phyloP scores from a whole-genome alignment of 2,113 vertebrate species.

The Lampris megalopsis region DNA sequence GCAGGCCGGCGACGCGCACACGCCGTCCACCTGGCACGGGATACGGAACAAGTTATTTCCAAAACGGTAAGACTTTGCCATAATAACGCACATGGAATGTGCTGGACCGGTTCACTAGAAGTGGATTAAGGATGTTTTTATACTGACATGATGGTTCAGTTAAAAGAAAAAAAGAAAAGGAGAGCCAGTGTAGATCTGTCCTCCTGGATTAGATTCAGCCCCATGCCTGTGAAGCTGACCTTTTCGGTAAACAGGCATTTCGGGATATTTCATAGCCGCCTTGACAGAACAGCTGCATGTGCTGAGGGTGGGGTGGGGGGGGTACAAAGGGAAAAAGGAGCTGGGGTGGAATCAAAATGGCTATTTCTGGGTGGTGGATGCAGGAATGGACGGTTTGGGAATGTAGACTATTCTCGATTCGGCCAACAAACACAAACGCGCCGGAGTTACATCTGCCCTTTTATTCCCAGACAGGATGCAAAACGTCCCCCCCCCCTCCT shows the following conservation, averaged over 20 bases:
- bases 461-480: conserved; percentile 5
- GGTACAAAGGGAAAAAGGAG: not conserved
- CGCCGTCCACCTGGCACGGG: conserved; percentile 76
- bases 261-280: not conserved
- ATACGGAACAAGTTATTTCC: conserved; percentile 83
- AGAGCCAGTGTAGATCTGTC: no score
- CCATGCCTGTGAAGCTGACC: not conserved
- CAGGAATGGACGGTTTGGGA: conserved; percentile 14
- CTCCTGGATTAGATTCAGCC: not conserved
- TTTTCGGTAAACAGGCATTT: not conserved
- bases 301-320: not conserved
- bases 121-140: not conserved
- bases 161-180: no score
- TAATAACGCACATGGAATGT: not conserved
- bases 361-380: conserved; percentile 3
- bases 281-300: conserved; percentile 1
- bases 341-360: not conserved
- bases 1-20: conserved; percentile 55
- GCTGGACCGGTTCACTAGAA: not conserved
- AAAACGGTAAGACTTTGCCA: conserved; percentile 78
- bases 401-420: conserved; percentile 38
- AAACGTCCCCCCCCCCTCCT: not conserved
- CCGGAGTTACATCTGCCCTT: conserved; percentile 13
- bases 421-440: conserved; percentile 41
- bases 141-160: not conserved